Conservation (phyloP, 2,888 invertebrate genomes). For the Mesorhabditis spiculigera region DNA sequence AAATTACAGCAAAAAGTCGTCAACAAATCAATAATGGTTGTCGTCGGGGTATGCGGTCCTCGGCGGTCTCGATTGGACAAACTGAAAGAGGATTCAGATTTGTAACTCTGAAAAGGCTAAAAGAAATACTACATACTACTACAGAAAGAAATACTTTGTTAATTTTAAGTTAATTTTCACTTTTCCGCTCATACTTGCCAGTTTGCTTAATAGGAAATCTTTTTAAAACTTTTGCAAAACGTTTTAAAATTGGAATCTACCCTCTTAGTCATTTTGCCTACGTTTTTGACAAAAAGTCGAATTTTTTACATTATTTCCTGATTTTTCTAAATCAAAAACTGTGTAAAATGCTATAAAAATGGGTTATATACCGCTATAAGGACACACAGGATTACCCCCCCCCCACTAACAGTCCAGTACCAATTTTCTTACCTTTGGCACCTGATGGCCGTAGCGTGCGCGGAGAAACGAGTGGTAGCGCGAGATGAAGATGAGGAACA, state of each 20-base stretch:
- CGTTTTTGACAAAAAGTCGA: background rate
- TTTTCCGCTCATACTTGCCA: too few species aligned
- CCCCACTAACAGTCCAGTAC: too few species aligned
- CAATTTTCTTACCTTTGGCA: constrained; percentile 25
- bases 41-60: constrained; percentile 39
- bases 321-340: too few species aligned
- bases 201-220: too few species aligned
- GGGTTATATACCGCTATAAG: too few species aligned
- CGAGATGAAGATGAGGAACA: constrained; percentile 36
- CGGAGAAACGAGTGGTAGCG: constrained; percentile 37
- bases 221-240: background rate
- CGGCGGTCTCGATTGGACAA: constrained; percentile 33
- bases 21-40: constrained; percentile 22
- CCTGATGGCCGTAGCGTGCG: constrained; percentile 42
- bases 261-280: background rate
- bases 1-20: background rate
- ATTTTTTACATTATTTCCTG: background rate
- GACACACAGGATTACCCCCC: too few species aligned
- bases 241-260: too few species aligned
- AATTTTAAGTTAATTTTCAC: too few species aligned
- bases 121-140: too few species aligned
- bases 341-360: too few species aligned
- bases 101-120: background rate
- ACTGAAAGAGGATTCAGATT: constrained; percentile 16
- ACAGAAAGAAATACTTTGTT: too few species aligned